Percentiles rank a stretch among this genome's conserved stretches.
phyloP scores from a whole-genome alignment of 2,888 invertebrate genomes.

The Caenorhabditis sp. region DNA sequence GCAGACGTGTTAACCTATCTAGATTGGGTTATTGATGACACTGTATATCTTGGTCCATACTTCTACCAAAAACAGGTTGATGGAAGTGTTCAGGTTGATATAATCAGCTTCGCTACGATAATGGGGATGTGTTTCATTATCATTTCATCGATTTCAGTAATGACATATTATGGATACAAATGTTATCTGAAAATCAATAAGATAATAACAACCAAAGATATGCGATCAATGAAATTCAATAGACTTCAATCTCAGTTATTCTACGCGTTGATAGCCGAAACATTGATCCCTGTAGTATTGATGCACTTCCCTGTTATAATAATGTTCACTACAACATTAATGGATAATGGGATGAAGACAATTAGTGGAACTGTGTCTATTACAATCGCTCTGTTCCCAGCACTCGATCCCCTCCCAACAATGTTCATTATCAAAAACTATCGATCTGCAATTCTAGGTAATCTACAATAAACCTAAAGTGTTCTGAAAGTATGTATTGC shows the following conservation, averaged over 20 bases:
- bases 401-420: background rate
- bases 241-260: background rate
- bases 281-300: background rate
- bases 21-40: background rate
- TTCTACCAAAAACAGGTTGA: background rate
- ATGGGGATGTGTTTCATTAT: background rate
- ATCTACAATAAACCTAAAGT: too few species aligned
- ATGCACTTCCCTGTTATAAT: background rate
- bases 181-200: background rate
- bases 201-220: background rate
- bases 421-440: background rate
- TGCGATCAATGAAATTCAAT: background rate
- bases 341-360: background rate
- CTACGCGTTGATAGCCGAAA: background rate
- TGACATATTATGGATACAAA: background rate
- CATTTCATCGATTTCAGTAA: background rate
- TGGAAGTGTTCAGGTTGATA: background rate
- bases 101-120: background rate
- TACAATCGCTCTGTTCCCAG: background rate
- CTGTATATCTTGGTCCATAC: background rate
- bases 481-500: too few species aligned
- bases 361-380: background rate
- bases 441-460: background rate
- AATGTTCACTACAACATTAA: background rate
- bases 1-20: background rate